These are phyloP conservation scores for Centropus unirufus DNA, from an alignment of 2,113 vertebrate species.

Conservation along the genomic window DNA sequence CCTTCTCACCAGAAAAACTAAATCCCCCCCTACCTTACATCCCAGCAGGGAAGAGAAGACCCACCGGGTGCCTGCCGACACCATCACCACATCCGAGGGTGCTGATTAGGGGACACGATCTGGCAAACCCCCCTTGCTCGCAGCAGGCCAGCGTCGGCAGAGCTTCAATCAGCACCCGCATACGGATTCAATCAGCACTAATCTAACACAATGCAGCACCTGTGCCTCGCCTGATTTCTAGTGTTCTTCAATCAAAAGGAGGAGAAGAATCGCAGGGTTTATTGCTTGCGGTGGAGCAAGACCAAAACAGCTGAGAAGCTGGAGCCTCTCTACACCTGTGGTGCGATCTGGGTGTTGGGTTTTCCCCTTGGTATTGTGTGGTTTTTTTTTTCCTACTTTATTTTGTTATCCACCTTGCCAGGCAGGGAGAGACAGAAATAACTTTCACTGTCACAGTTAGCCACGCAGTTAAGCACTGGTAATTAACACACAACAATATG, in stretches of 20 bases:
- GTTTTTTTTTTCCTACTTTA: background rate
- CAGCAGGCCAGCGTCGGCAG: background rate
- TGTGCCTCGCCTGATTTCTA: constrained; percentile 79
- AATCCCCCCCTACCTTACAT: background rate
- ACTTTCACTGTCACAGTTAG: background rate
- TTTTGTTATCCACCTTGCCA: background rate
- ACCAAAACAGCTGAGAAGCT: constrained; percentile 60
- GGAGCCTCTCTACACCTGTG: rapidly evolving
- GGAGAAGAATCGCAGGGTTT: constrained; percentile 44
- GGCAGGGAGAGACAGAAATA: background rate
- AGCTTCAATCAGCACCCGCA: constrained; percentile 74
- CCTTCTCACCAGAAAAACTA: background rate
- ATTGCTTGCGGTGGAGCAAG: constrained; percentile 33
- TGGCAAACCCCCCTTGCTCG: background rate
- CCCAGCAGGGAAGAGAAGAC: background rate
- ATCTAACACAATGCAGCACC: constrained; percentile 80
- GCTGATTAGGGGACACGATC: constrained; percentile 42
- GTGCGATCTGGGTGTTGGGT: background rate
- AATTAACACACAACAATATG: background rate
- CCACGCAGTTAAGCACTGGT: background rate
- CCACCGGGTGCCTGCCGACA: background rate
- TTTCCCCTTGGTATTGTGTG: background rate
- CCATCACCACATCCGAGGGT: background rate
- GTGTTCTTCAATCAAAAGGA: constrained; percentile 80
- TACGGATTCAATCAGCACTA: constrained; percentile 76